A percentile compares a stretch with the other conserved stretches of the same genome.
Evolutionary conservation across 2,888 invertebrate species (phyloP).

Genomic region (Drosophila multiciliata): DNA sequence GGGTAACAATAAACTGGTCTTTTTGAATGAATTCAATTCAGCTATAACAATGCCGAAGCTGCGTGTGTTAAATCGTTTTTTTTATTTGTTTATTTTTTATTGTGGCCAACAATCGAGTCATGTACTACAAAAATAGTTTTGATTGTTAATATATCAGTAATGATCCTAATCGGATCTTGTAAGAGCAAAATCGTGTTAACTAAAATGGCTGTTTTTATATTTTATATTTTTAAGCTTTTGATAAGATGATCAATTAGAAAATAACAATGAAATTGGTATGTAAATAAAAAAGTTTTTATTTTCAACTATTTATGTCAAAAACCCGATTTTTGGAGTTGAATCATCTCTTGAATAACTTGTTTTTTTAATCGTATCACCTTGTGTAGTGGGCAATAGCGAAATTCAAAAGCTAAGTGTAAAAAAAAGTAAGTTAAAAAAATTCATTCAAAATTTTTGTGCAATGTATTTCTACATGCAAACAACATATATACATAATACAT

Average conservation of each 20-base stretch:
- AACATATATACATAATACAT: constrained; percentile 3
- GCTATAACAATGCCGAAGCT: constrained; percentile 43
- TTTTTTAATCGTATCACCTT: background rate
- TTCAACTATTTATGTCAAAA: background rate
- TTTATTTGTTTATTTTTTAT: constrained; percentile 26
- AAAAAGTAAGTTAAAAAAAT: background rate
- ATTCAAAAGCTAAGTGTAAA: background rate
- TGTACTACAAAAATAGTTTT: constrained; percentile 1
- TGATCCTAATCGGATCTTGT: background rate
- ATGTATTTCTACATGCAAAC: constrained; percentile 18
- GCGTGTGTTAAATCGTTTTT: constrained; percentile 41
- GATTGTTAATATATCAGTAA: constrained; percentile 33
- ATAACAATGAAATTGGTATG: background rate
- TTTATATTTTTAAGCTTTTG: background rate
- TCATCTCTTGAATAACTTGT: background rate
- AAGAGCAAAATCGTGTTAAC: background rate
- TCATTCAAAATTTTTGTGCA: constrained; percentile 5
- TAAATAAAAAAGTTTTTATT: background rate
- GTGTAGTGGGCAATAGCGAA: background rate
- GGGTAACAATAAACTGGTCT: constrained; percentile 35
- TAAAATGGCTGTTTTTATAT: background rate
- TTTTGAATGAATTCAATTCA: constrained; percentile 29
- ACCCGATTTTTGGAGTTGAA: background rate
- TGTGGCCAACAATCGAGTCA: constrained; percentile 12
- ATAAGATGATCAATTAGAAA: background rate